phyloP scores from a whole-genome alignment of 2,888 invertebrate species.

The Dryomyza anilis region DNA sequence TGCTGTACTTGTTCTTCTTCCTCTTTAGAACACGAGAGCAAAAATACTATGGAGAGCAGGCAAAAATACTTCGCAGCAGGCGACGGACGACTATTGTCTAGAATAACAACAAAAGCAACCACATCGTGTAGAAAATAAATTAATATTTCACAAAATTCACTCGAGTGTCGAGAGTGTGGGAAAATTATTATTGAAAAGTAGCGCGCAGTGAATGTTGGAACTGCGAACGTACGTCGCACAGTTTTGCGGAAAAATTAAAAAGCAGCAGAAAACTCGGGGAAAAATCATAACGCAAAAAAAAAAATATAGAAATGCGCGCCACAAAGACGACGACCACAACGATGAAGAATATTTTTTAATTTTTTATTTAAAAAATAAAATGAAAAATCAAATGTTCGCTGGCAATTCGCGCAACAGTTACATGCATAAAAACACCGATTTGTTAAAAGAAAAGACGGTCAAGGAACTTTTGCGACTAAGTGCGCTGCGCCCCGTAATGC shows the following conservation, averaged over 20 bases:
- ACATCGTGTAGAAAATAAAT: conserved; percentile 18
- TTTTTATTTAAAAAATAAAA: too few relatives aligned
- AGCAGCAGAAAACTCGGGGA: not conserved
- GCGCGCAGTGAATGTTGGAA: conserved; percentile 1
- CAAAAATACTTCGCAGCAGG: conserved; percentile 1
- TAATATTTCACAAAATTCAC: conserved; percentile 5
- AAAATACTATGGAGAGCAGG: not conserved
- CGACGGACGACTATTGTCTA: conserved; percentile 8
- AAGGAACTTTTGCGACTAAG: too few relatives aligned
- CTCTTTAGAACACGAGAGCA: not conserved
- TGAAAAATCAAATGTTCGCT: too few relatives aligned
- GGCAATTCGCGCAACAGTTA: too few relatives aligned
- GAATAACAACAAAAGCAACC: conserved; percentile 2
- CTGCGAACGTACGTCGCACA: not conserved
- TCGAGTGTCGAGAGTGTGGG: not conserved
- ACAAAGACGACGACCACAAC: not conserved
- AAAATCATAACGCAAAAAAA: conserved; percentile 20
- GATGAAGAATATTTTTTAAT: not conserved
- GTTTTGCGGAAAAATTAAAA: conserved; percentile 6
- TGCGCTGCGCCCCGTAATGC: too few relatives aligned
- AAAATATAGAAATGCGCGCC: conserved; percentile 19
- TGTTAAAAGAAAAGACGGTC: too few relatives aligned
- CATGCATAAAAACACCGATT: too few relatives aligned
- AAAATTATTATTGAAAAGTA: conserved; percentile 13
- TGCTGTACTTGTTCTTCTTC: too few relatives aligned